Evolutionary conservation across 2,888 invertebrate genomes (phyloP).

Genomic region (Pachliopta kotzebuea): DNA sequence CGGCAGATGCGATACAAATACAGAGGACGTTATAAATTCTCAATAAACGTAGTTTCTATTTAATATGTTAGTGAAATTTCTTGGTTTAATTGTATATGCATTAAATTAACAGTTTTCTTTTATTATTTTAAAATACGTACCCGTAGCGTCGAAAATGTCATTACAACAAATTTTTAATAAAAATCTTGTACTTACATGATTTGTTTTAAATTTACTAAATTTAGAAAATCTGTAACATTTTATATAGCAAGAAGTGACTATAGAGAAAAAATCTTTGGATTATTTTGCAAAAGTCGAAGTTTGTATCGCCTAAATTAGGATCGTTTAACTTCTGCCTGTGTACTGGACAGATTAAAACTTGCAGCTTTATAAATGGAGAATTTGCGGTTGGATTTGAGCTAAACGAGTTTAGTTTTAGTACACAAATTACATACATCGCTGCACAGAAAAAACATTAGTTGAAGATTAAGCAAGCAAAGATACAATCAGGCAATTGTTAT

Average conservation of each 20-base stretch:
- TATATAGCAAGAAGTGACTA: background rate
- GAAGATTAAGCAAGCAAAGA: background rate
- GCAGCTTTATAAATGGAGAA: conserved; percentile 13
- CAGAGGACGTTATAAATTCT: too few species aligned
- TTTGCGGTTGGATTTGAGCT: conserved; percentile 16
- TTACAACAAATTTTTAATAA: background rate
- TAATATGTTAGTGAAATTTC: too few species aligned
- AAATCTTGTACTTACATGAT: background rate
- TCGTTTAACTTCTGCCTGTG: conserved; percentile 5
- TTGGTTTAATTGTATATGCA: too few species aligned
- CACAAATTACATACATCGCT: conserved; percentile 16
- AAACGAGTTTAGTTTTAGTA: conserved; percentile 6
- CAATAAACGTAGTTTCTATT: too few species aligned
- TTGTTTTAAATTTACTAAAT: background rate
- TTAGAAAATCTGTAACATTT: background rate
- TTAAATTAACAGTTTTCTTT: too few species aligned
- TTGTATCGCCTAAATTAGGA: conserved; percentile 9
- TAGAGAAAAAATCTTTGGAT: background rate
- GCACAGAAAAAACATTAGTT: background rate
- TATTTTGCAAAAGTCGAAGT: background rate
- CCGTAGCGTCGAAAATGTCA: too few species aligned
- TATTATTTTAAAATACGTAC: too few species aligned
- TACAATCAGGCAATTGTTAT: too few species aligned
- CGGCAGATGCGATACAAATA: too few species aligned
- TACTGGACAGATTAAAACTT: conserved; percentile 14